These are phyloP conservation scores for Zeuzera pyrina DNA, from an alignment of 2,888 invertebrate species.

Conservation along the genomic window DNA sequence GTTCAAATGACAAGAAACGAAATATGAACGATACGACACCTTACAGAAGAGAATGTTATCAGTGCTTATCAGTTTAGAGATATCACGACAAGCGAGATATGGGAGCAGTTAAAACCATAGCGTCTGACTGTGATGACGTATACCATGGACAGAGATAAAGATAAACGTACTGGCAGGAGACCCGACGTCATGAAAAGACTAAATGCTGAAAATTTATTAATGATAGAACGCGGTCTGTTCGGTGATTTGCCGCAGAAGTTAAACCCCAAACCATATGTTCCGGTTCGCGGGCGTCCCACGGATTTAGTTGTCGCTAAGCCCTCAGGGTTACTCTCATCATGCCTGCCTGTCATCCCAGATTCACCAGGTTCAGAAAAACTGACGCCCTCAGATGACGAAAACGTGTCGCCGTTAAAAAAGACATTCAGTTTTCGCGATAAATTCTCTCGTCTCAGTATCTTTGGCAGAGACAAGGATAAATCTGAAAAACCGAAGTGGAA, in stretches of 20 bases:
- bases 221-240: constrained; percentile 55
- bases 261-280: constrained; percentile 37
- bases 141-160: constrained; percentile 50
- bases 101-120: constrained; percentile 43
- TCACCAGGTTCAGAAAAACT: constrained; percentile 33
- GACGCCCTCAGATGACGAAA: constrained; percentile 39
- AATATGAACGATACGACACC: constrained; percentile 1
- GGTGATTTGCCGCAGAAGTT: constrained; percentile 56
- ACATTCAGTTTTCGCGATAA: constrained; percentile 59
- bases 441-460: constrained; percentile 48
- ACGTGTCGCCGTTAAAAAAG: constrained; percentile 46
- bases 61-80: constrained; percentile 43
- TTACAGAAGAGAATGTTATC: constrained; percentile 28
- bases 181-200: constrained; percentile 53
- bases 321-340: constrained; percentile 48
- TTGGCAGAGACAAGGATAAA: constrained; percentile 45
- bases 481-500: constrained; percentile 37
- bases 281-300: constrained; percentile 41
- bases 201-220: constrained; percentile 48
- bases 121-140: constrained; percentile 45
- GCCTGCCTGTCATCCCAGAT: constrained; percentile 42
- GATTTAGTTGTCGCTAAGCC: constrained; percentile 56
- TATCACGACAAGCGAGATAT: constrained; percentile 34
- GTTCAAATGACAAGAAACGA: too few relatives aligned
- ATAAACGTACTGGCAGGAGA: constrained; percentile 36